Evolutionary conservation across 2,888 invertebrate species (phyloP).

Genomic region (Tinea pellionella): DNA sequence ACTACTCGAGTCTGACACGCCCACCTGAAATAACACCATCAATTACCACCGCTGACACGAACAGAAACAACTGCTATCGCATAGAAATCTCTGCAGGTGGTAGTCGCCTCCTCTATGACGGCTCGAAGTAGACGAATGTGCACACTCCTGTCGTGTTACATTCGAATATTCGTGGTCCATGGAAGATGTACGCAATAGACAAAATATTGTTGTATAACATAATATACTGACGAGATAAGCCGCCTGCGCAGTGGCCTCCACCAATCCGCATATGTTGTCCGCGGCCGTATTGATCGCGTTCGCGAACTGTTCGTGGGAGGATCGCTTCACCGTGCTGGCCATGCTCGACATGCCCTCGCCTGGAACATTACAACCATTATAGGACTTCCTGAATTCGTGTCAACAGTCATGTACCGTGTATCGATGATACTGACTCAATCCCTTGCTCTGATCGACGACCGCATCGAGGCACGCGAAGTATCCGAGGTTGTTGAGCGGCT

Average conservation of each 20-base stretch:
- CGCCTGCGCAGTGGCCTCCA: slow-evolving; percentile 94
- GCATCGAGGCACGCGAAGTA: slow-evolving; percentile 95
- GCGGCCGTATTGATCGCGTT: slow-evolving; percentile 87
- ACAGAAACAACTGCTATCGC: too few relatives aligned
- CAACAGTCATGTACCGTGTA: too few relatives aligned
- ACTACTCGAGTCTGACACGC: slow-evolving; percentile 90
- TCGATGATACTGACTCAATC: slow-evolving; percentile 70
- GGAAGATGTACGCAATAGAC: too few relatives aligned
- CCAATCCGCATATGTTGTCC: slow-evolving; percentile 88
- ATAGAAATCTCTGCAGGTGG: too few relatives aligned
- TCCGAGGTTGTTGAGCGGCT: slow-evolving; percentile 87
- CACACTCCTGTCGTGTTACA: too few relatives aligned
- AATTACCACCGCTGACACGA: slow-evolving; percentile 5
- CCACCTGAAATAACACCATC: slow-evolving; percentile 66
- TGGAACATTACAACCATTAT: slow-evolving; percentile 22
- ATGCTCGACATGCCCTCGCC: slow-evolving; percentile 95
- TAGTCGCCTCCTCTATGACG: too few relatives aligned
- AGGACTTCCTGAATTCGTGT: too few relatives aligned
- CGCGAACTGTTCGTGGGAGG: slow-evolving; percentile 87
- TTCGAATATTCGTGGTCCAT: too few relatives aligned
- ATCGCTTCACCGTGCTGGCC: slow-evolving; percentile 89
- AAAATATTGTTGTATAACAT: too few relatives aligned
- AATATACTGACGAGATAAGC: slow-evolving; percentile 79
- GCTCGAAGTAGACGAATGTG: too few relatives aligned
- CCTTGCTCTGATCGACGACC: slow-evolving; percentile 89